These are phyloP conservation scores for Gorsachius magnificus DNA, from an alignment of 2,797 vertebrate genomes.

Conservation along the genomic window DNA sequence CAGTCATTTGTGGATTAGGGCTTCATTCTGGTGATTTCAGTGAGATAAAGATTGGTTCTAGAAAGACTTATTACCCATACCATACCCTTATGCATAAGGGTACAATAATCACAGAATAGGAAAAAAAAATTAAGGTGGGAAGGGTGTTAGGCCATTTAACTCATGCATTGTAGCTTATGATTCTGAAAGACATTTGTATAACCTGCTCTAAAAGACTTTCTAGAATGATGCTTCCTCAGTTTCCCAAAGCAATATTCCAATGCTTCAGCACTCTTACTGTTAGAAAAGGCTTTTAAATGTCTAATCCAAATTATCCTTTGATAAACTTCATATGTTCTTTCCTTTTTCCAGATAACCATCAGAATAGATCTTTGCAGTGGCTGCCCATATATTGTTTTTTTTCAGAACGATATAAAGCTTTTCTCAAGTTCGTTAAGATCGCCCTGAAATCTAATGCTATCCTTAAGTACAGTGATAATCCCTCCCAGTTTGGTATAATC, in stretches of 20 bases:
- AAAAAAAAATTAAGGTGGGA: not conserved
- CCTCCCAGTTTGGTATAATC: not conserved
- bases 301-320: not conserved
- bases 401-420: not conserved
- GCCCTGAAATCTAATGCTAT: not conserved
- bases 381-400: not conserved
- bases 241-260: not conserved
- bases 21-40: conserved; percentile 2
- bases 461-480: not conserved
- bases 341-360: not conserved
- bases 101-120: not conserved
- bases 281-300: not conserved
- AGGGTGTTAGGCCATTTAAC: not conserved
- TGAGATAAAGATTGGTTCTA: not conserved
- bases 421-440: not conserved
- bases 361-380: not conserved
- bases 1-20: not conserved
- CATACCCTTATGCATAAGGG: not conserved
- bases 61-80: not conserved
- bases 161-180: not conserved
- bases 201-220: not conserved
- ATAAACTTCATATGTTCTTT: not conserved
- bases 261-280: not conserved
- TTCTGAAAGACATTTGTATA: not conserved
- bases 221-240: not conserved